These are phyloP conservation scores for Syngnathus floridae DNA, from an alignment of 2,113 vertebrate genomes.

Conservation along the genomic window DNA sequence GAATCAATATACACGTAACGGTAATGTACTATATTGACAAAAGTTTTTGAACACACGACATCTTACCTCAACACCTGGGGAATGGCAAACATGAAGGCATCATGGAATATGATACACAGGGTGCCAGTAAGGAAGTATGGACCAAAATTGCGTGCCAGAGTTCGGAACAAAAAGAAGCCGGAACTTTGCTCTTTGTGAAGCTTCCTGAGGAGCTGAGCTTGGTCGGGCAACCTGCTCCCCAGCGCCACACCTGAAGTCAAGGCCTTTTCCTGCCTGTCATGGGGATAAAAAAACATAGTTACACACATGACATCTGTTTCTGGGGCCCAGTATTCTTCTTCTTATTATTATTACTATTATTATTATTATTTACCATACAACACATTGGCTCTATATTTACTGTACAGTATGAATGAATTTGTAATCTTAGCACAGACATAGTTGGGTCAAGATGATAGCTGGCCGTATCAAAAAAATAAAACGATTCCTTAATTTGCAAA, in stretches of 20 bases:
- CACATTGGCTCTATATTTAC: neutral
- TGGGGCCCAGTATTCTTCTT: constrained; percentile 1
- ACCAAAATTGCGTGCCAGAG: constrained; percentile 75
- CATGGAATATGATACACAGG: constrained; percentile 75
- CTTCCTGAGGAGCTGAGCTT: constrained; percentile 75
- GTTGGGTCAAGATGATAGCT: neutral
- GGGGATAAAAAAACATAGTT: constrained; percentile 22
- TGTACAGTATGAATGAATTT: neutral
- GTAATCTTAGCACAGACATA: neutral
- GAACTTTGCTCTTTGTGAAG: constrained; percentile 63
- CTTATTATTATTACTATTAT: neutral
- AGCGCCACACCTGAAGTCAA: constrained; percentile 40
- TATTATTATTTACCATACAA: neutral
- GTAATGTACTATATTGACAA: neutral
- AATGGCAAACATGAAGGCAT: constrained; percentile 82
- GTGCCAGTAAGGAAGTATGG: constrained; percentile 80
- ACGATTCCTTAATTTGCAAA: neutral
- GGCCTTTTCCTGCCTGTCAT: constrained; percentile 63
- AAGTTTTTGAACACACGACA: neutral
- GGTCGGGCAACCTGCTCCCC: constrained; percentile 64
- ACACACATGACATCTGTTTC: constrained; percentile 31
- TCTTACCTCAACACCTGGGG: constrained; percentile 84
- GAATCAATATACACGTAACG: neutral
- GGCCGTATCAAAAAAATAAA: neutral
- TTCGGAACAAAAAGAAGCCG: constrained; percentile 73